Conservation (phyloP, 2,113 vertebrate genomes). For the Rhagologus leucostigma region DNA sequence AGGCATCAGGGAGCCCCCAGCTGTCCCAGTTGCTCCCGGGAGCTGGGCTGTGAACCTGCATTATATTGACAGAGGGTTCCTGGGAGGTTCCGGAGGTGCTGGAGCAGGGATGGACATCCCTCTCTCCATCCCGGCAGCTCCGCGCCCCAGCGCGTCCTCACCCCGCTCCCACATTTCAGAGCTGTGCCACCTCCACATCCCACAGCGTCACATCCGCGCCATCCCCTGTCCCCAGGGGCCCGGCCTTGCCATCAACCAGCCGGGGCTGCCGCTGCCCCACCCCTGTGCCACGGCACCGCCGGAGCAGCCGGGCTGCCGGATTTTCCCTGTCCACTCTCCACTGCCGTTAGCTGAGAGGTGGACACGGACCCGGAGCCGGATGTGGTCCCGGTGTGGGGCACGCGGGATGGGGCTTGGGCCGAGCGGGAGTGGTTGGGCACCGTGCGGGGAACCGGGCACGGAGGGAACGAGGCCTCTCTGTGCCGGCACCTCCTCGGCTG, state of each 20-base stretch:
- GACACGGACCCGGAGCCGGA: background rate
- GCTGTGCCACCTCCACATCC: constrained; percentile 12
- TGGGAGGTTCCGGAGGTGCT: background rate
- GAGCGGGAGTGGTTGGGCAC: background rate
- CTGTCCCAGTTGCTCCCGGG: background rate
- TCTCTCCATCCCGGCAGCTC: background rate
- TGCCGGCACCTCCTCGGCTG: background rate
- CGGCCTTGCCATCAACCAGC: background rate
- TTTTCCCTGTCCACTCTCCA: background rate
- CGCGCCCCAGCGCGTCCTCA: background rate
- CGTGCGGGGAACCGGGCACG: rapidly evolving
- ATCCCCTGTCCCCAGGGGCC: background rate
- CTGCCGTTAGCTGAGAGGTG: rapidly evolving
- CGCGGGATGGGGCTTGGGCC: background rate
- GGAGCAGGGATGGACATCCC: background rate
- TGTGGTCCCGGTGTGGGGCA: rapidly evolving
- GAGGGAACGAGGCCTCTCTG: background rate
- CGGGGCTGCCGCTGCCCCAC: background rate
- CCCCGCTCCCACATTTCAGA: background rate
- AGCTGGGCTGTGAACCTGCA: background rate
- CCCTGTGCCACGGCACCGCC: background rate
- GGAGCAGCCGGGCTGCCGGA: background rate
- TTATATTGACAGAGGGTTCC: background rate
- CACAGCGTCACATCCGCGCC: background rate
- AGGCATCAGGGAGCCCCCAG: background rate